Evolutionary conservation across 2,888 invertebrate species (phyloP).

Genomic region (Meloe dianella): DNA sequence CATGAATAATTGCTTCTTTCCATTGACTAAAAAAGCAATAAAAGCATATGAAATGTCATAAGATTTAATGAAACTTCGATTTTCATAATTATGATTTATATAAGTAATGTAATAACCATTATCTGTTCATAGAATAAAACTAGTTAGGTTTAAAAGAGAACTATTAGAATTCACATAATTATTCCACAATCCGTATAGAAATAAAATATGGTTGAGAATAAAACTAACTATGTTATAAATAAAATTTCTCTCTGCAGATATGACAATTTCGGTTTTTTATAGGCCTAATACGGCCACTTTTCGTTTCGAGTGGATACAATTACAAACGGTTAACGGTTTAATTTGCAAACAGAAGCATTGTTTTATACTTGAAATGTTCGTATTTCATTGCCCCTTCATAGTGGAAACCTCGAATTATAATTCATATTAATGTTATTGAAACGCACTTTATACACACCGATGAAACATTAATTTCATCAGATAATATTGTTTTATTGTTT

Average conservation of each 20-base stretch:
- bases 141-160: not conserved
- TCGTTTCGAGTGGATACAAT: constrained; percentile 30
- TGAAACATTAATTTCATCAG: constrained; percentile 20
- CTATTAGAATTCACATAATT: not conserved
- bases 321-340: constrained; percentile 31
- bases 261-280: constrained; percentile 34
- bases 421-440: constrained; percentile 23
- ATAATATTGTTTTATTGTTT: constrained; percentile 16
- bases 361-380: constrained; percentile 25
- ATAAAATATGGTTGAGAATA: constrained; percentile 27
- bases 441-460: constrained; percentile 19
- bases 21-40: too few relatives aligned
- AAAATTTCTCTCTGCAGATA: constrained; percentile 31
- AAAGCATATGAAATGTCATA: not conserved
- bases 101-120: too few relatives aligned
- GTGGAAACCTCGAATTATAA: constrained; percentile 26
- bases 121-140: too few relatives aligned
- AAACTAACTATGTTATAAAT: constrained; percentile 28
- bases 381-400: constrained; percentile 24
- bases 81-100: too few relatives aligned
- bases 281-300: constrained; percentile 32
- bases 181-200: constrained; percentile 24
- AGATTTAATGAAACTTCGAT: not conserved
- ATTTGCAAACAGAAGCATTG: constrained; percentile 30
- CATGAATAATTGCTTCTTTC: not conserved